These are phyloP conservation scores for Drosophila eohydei DNA, from an alignment of 2,888 invertebrate genomes.

Conservation along the genomic window DNA sequence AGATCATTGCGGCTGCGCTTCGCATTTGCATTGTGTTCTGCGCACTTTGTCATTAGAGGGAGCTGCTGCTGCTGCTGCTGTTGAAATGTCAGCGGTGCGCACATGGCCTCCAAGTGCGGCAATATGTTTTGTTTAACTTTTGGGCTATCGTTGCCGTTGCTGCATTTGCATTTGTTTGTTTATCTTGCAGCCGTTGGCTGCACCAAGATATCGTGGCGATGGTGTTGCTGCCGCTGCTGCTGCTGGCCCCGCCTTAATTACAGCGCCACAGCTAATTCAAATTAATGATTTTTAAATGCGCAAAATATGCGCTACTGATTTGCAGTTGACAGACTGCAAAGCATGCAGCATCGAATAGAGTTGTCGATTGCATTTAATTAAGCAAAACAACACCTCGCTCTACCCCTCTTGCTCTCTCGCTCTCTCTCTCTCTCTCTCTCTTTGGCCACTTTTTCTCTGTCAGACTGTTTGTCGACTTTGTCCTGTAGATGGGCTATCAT, in stretches of 20 bases:
- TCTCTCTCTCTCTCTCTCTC: not conserved
- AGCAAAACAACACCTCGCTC: conserved; percentile 25
- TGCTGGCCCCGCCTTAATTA: conserved; percentile 68
- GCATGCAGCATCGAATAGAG: conserved; percentile 56
- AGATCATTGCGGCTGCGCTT: conserved; percentile 55
- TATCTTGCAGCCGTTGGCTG: conserved; percentile 37
- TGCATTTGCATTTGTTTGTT: conserved; percentile 65
- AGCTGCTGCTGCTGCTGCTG: conserved; percentile 38
- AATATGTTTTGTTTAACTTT: conserved; percentile 81
- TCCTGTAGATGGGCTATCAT: conserved; percentile 61
- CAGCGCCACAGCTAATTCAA: conserved; percentile 66
- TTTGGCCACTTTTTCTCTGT: not conserved
- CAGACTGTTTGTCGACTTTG: conserved; percentile 36
- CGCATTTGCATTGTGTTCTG: conserved; percentile 51
- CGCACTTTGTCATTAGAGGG: conserved; percentile 61
- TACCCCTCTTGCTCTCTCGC: not conserved
- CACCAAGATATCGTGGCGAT: conserved; percentile 28
- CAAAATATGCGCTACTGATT: conserved; percentile 77
- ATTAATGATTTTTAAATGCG: conserved; percentile 82
- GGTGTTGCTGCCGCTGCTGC: conserved; percentile 14
- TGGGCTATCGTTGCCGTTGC: conserved; percentile 38
- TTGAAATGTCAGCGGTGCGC: conserved; percentile 75
- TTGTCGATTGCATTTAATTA: conserved; percentile 76
- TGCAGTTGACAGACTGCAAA: conserved; percentile 37
- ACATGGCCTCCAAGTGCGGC: conserved; percentile 76